Evolutionary conservation across 2,797 vertebrate species (phyloP).

Genomic region (Hipposideros larvatus): DNA sequence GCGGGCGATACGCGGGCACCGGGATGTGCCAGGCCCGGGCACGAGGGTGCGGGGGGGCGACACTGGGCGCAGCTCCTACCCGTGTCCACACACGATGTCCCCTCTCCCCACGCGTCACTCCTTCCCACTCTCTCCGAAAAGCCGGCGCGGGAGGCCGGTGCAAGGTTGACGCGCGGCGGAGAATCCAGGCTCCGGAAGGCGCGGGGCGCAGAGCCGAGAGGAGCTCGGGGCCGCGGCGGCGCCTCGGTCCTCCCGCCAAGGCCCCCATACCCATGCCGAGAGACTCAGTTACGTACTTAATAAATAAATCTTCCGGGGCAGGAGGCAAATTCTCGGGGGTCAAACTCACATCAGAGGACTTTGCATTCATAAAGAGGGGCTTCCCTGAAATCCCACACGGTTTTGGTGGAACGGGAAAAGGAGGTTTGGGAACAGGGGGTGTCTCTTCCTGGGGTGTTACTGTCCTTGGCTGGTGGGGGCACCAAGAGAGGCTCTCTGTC

Average conservation of each 20-base stretch:
- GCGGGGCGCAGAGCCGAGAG: accelerated
- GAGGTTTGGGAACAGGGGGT: not conserved
- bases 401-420: not conserved
- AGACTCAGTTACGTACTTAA: constrained; percentile 81
- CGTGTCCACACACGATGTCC: not conserved
- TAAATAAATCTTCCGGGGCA: constrained; percentile 79
- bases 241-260: not conserved
- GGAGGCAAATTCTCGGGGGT: constrained; percentile 63
- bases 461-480: not conserved
- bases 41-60: not conserved
- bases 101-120: not conserved
- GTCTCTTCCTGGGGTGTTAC: not conserved
- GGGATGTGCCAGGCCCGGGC: accelerated
- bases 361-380: not conserved
- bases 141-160: not conserved
- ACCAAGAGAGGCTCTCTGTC: not conserved
- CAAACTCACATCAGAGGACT: constrained; percentile 84
- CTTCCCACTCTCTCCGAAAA: not conserved
- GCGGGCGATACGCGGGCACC: not conserved
- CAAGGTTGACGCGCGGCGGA: not conserved
- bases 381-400: not conserved
- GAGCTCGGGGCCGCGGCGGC: not conserved
- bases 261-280: not conserved
- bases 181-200: not conserved
- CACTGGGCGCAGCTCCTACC: not conserved